phyloP scores from a whole-genome alignment of 2,113 vertebrate genomes.

The Hiodon alosoides region DNA sequence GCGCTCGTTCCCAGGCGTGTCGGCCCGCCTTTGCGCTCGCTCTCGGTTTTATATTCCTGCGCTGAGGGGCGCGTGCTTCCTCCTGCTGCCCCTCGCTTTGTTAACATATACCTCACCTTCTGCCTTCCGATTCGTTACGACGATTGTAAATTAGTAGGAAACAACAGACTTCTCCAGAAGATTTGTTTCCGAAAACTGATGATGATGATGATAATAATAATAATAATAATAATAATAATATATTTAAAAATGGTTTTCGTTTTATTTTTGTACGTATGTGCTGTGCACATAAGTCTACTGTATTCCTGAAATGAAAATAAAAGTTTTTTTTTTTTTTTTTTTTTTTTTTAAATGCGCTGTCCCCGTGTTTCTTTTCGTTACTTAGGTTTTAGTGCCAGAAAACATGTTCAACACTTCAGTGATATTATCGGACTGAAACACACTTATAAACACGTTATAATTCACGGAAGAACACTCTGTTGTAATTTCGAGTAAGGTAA shows the following conservation, averaged over 20 bases:
- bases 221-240: background rate
- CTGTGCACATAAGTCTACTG: slow-evolving; percentile 87
- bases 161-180: slow-evolving; percentile 58
- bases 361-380: too few species aligned
- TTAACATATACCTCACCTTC: slow-evolving; percentile 75
- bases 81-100: slow-evolving; percentile 51
- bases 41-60: slow-evolving; percentile 48
- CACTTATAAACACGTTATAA: too few species aligned
- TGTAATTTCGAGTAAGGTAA: too few species aligned
- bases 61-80: slow-evolving; percentile 49
- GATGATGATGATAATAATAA: slow-evolving; percentile 31
- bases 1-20: slow-evolving; percentile 15
- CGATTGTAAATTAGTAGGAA: slow-evolving; percentile 67
- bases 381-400: too few species aligned
- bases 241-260: slow-evolving; percentile 68
- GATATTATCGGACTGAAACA: too few species aligned
- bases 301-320: slow-evolving; percentile 79
- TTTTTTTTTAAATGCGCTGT: too few species aligned
- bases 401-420: too few species aligned
- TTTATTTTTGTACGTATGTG: slow-evolving; percentile 96
- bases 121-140: slow-evolving; percentile 65
- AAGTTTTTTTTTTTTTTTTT: slow-evolving; percentile 70
- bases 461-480: too few species aligned
- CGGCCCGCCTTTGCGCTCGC: slow-evolving; percentile 1
- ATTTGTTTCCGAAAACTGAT: slow-evolving; percentile 65